Evolutionary conservation across 2,888 invertebrate species (phyloP).

Genomic region (Eilema depressum): DNA sequence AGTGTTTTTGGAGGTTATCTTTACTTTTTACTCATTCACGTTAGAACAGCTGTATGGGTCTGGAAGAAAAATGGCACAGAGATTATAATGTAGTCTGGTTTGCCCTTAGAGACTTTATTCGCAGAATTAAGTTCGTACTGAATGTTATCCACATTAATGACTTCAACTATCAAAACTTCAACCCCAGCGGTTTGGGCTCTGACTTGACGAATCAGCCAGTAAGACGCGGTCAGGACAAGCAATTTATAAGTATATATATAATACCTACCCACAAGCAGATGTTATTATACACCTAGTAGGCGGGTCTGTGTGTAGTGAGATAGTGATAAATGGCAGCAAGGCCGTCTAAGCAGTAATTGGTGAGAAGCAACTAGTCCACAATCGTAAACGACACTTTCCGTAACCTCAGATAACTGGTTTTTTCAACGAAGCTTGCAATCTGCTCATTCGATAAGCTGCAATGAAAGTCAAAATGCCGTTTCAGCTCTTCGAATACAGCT

Average conservation of each 20-base stretch:
- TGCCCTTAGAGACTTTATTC: too few relatives aligned
- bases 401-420: slow-evolving; percentile 4
- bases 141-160: too few relatives aligned
- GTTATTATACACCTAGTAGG: background rate
- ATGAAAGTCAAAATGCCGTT: background rate
- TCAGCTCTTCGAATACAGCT: background rate
- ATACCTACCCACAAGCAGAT: background rate
- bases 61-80: too few relatives aligned
- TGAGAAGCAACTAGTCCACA: slow-evolving; percentile 19
- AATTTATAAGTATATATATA: background rate
- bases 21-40: too few relatives aligned
- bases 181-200: too few relatives aligned
- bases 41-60: too few relatives aligned
- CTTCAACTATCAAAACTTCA: too few relatives aligned
- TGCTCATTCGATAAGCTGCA: background rate
- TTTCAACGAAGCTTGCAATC: background rate
- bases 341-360: slow-evolving; percentile 35
- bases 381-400: slow-evolving; percentile 24
- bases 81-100: too few relatives aligned
- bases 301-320: background rate
- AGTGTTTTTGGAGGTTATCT: too few relatives aligned
- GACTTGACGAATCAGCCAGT: too few relatives aligned
- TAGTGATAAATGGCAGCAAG: slow-evolving; percentile 29
- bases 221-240: too few relatives aligned
- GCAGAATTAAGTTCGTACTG: too few relatives aligned